Evolutionary conservation across 2,113 vertebrate genomes (phyloP).

Genomic region (Cyphomyrus discorhynchus): DNA sequence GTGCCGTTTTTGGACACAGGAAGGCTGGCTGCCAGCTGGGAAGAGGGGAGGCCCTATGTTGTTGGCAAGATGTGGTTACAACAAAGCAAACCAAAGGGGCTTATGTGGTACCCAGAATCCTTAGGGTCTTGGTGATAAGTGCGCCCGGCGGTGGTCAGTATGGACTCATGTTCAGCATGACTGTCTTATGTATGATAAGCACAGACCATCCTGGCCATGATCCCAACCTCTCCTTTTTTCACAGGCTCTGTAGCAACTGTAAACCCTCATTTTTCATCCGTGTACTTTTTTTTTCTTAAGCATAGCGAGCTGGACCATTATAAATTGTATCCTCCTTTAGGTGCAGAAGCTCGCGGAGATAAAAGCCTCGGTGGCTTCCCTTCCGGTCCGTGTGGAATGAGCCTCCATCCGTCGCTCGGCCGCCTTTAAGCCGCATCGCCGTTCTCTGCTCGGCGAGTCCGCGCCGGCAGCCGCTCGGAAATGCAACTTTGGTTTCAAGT

Average conservation of each 20-base stretch:
- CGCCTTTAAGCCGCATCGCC: not conserved
- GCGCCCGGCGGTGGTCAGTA: not conserved
- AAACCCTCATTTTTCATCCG: not conserved
- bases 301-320: not conserved
- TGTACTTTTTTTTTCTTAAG: not conserved
- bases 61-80: not conserved
- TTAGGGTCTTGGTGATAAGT: not conserved
- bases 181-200: not conserved
- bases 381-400: not conserved
- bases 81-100: not conserved
- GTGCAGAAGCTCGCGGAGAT: not conserved
- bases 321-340: not conserved
- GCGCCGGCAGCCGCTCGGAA: not conserved
- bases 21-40: not conserved
- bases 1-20: not conserved
- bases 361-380: not conserved
- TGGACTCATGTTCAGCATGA: not conserved
- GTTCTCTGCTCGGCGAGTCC: not conserved
- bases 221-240: not conserved
- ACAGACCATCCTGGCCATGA: not conserved
- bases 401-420: no score
- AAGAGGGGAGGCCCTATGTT: not conserved
- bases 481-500: not conserved
- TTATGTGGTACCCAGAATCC: not conserved
- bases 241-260: not conserved